Conservation (phyloP, 2,113 vertebrate genomes). For the Plecotus auritus region DNA sequence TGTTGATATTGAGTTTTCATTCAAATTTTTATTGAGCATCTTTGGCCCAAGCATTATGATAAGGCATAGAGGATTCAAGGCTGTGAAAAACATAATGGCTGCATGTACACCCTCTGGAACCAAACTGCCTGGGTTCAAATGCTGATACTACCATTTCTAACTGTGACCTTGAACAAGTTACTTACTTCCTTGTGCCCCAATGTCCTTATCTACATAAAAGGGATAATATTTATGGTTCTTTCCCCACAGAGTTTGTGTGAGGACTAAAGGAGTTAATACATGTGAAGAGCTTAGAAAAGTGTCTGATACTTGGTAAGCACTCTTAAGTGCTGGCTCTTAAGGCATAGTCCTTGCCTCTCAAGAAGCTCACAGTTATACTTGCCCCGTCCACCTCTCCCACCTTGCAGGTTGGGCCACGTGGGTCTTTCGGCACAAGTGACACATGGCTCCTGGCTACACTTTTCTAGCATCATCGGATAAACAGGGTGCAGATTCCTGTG, state of each 20-base stretch:
- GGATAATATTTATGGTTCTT: neutral
- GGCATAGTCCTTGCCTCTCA: neutral
- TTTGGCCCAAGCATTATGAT: neutral
- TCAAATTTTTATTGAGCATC: neutral
- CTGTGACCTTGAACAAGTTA: neutral
- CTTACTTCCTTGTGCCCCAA: neutral
- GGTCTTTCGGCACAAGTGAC: neutral
- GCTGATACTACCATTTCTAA: neutral
- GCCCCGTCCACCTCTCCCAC: neutral
- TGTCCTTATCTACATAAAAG: neutral
- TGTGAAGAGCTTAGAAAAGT: neutral
- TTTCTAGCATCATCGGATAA: neutral
- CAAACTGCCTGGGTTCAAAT: neutral
- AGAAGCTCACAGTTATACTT: neutral
- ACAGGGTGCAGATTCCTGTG: neutral
- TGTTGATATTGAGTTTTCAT: neutral
- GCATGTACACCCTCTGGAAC: neutral
- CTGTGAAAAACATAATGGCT: neutral
- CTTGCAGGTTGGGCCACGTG: neutral
- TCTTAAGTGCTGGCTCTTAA: neutral
- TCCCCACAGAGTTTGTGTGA: neutral
- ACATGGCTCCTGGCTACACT: neutral
- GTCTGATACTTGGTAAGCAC: neutral
- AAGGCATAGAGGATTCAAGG: neutral
- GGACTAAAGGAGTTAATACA: neutral